Conservation (phyloP, 2,113 vertebrate genomes). For the Puntigrus tetrazona region DNA sequence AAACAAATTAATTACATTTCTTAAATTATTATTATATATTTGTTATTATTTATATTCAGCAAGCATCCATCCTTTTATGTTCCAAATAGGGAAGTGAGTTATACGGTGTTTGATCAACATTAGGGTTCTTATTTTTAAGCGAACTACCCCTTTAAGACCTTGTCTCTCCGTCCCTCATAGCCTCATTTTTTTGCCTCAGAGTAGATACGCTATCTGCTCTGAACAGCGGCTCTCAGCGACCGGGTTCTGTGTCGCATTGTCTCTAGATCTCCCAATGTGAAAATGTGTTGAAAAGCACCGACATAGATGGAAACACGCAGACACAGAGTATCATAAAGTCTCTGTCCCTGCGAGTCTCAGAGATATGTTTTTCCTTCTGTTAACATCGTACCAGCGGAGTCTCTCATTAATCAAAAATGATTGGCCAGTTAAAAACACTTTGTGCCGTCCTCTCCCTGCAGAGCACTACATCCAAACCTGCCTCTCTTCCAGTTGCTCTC, state of each 20-base stretch:
- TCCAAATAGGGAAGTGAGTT: too few species aligned
- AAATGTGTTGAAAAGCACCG: not conserved
- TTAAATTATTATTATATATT: too few species aligned
- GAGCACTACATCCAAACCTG: conserved; percentile 9
- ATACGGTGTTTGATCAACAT: not conserved
- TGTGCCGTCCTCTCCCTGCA: conserved; percentile 21
- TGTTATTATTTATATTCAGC: too few species aligned
- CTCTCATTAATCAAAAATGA: conserved; percentile 42
- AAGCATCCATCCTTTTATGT: too few species aligned
- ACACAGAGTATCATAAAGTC: not conserved
- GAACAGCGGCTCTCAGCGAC: not conserved
- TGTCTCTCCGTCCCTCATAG: not conserved
- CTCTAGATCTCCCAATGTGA: not conserved
- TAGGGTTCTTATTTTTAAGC: not conserved
- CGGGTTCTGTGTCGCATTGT: not conserved
- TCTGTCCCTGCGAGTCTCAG: not conserved
- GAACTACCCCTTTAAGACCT: not conserved
- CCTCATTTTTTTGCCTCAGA: not conserved
- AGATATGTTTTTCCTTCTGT: conserved; percentile 31
- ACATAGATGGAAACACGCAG: not conserved
- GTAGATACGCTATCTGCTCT: not conserved
- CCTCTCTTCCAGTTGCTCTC: conserved; percentile 46
- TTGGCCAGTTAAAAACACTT: conserved; percentile 44
- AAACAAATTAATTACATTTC: too few species aligned
- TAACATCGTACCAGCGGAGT: not conserved